Evolutionary conservation across 2,797 vertebrate genomes (phyloP).

Genomic region (Alectoris magna): DNA sequence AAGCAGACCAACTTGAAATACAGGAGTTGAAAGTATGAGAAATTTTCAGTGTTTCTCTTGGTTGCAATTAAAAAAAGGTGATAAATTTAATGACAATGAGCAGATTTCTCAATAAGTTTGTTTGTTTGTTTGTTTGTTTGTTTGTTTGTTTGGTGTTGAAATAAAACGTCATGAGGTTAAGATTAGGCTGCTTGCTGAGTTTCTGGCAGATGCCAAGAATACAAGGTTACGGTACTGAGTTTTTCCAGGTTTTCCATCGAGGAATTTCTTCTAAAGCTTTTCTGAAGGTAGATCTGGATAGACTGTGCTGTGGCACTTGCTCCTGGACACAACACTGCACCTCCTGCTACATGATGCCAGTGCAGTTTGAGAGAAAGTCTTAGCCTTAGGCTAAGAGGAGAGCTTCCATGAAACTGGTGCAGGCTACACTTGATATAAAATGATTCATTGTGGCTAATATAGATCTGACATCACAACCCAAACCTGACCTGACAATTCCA

Average conservation of each 20-base stretch:
- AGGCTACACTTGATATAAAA: not conserved
- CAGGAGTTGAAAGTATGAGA: not conserved
- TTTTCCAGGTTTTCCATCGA: not conserved
- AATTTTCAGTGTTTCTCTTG: not conserved
- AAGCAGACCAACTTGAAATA: not conserved
- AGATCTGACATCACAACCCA: not conserved
- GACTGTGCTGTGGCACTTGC: not conserved
- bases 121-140: not conserved
- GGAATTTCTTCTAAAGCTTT: not conserved
- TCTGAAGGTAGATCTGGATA: not conserved
- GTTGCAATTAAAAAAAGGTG: not conserved
- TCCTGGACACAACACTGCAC: not conserved
- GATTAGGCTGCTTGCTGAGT: not conserved
- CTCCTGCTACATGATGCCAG: not conserved
- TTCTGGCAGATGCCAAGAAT: not conserved
- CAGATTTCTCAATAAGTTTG: not conserved
- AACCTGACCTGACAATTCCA: not conserved
- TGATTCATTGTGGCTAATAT: not conserved
- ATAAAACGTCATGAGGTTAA: not conserved
- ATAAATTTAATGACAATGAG: not conserved
- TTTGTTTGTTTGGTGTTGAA: constrained; percentile 14
- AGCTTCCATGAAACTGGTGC: not conserved
- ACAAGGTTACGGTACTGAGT: not conserved
- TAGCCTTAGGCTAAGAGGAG: not conserved
- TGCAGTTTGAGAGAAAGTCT: not conserved